Base-by-base conservation (phyloP, 2,113 vertebrate species). In the Merops nubicus region DNA sequence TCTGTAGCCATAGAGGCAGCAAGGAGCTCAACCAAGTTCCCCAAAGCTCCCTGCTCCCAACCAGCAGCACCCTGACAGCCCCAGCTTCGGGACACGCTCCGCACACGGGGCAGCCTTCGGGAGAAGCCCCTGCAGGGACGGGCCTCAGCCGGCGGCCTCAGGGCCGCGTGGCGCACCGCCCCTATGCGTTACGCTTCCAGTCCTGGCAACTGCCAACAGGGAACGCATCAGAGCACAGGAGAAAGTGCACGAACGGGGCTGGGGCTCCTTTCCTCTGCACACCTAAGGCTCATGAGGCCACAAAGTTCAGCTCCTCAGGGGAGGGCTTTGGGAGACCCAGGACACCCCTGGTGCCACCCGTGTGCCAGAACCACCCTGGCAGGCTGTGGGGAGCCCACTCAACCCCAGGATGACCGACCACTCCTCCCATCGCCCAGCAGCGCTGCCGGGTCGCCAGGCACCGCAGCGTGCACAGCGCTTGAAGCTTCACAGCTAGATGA, bases 401-500 rank as follows among this genome's bases (percentile, higher is more conserved):
- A 45, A 63, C 29, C 65, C 33, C 11, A 33, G n/a, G 2, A 6
- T 1, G 0, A 60, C 20, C 0, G 1, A n/a, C 19, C n/a, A 14
- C 51, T 59, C 15, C 36, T 60, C 34, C 25, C 11, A 12, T 5
- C 43, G 19, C 4, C 1, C 28, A 22, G 10, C 2, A 5, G 78
- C 45, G 45, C 50, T 4, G 3, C 23, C 1, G 2, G 22, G 54
- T 1, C 4, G 18, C 2, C 29, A 75, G 73, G 57, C 70, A 88
- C 51, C 1, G 0, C 2, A 3, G 76, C 63, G 8, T 0, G 0
- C 62, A 65, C 48, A 70, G 60, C 40, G 26, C 26, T 60, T 28
- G 34, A 69, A 31, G 63, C 43, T 85, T 64, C 91, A 77, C 91
- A 89, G 94, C 69, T 80, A 95, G 70, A 85, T 93, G 83, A 95